A percentile compares a stretch with the other conserved stretches of the same genome.
Evolutionary conservation across 2,888 invertebrate species (phyloP).

Genomic region (Clunio marinus): DNA sequence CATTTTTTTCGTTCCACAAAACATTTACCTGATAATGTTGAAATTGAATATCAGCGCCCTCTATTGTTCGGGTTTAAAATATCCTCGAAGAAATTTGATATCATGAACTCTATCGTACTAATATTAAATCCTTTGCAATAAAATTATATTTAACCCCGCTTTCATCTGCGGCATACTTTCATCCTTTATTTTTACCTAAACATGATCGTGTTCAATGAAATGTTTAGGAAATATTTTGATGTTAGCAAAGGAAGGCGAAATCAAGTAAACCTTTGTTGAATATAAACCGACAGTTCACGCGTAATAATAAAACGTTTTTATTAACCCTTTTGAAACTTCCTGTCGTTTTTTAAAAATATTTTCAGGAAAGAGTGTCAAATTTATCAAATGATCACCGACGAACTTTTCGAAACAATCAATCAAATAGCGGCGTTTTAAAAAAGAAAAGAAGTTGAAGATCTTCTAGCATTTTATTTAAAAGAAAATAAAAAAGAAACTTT

Average conservation of each 20-base stretch:
- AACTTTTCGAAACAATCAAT: not conserved
- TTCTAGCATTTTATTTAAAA: too few relatives aligned
- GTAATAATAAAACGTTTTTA: not conserved
- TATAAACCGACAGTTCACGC: not conserved
- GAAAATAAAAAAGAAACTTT: too few relatives aligned
- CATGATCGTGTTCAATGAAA: not conserved
- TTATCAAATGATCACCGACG: not conserved
- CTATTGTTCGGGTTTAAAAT: too few relatives aligned
- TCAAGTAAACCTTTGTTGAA: not conserved
- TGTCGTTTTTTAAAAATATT: not conserved
- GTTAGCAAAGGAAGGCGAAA: not conserved
- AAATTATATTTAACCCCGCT: not conserved
- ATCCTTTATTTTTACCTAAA: not conserved
- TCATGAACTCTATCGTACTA: too few relatives aligned
- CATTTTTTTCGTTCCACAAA: too few relatives aligned
- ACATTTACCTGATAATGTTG: too few relatives aligned
- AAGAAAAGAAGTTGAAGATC: too few relatives aligned
- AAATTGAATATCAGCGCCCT: too few relatives aligned
- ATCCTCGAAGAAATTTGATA: too few relatives aligned
- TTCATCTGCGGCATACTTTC: conserved; percentile 9
- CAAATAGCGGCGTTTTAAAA: too few relatives aligned
- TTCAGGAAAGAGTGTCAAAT: conserved; percentile 21
- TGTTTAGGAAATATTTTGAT: conserved; percentile 21
- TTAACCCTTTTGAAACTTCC: conserved; percentile 24
- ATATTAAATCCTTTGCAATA: too few relatives aligned